Evolutionary conservation across 2,113 vertebrate genomes (phyloP), one percentile per base, ranked within the genome.

Genomic region (Rhea americana): DNA sequence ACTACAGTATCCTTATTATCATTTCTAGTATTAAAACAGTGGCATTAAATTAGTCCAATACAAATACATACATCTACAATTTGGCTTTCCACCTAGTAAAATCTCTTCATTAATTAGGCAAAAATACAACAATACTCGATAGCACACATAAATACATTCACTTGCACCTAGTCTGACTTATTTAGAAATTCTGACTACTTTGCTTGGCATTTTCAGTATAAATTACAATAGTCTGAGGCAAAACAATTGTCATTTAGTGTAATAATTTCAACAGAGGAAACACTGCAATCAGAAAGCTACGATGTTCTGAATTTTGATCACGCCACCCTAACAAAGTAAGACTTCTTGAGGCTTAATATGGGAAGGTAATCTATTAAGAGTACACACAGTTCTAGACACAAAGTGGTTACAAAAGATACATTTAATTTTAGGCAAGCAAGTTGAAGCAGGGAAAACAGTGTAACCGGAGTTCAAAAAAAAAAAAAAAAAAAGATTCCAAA

Each of bases 371-470:
- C 32, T 35, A 35, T 47, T 43, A 51, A 66, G 62, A 87, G 13
- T 5, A n/a, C 37, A 35, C 7, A 41, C 8, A 19, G 37, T 10
- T 22, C 51, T 32, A 51, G 70, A 53, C 28, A 18, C 35, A 39
- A 19, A 22, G 13, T 3, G 7, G 18, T 26, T 17, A 7, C 37
- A 35, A 50, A 74, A 39, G 21, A 32, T 0, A 0, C 21, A 63
- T 13, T 28, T 8, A 17, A 47, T 70, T 43, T 14, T 26, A 48
- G 53, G 14, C n/a, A 63, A 30, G 32, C 21, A 30, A 48, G 9
- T 1, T 35, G n/a, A 56, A 58, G 79, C 41, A 82, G 30, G 18
- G 30, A 70, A 18, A 62, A 45, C 1, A 25, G 22, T 13, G 13
- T 0, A 1, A 59, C 37, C 11, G 68, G 48, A 32, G 48, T 37